Percentiles rank a stretch among this genome's conserved stretches.
phyloP scores from a whole-genome alignment of 2,797 vertebrate genomes.

The Macroramphosus scolopax region DNA sequence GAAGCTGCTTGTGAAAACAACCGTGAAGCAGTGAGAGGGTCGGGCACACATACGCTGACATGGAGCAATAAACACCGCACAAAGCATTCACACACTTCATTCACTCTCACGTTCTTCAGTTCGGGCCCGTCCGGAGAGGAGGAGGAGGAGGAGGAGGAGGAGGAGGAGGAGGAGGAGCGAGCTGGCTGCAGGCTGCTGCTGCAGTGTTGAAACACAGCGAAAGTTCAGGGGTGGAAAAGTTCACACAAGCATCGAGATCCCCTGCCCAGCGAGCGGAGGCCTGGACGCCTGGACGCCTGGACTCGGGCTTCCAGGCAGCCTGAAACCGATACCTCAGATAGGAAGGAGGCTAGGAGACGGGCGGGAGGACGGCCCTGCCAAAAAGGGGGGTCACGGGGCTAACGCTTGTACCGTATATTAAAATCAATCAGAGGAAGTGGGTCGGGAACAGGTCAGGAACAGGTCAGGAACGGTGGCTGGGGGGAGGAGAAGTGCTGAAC shows the following conservation, averaged over 20 bases:
- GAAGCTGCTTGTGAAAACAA: conserved; percentile 60
- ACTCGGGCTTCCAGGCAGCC: conserved; percentile 50
- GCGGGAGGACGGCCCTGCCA: conserved; percentile 14
- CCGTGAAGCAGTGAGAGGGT: conserved; percentile 35
- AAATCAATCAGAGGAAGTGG: conserved; percentile 50
- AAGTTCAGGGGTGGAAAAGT: conserved; percentile 39
- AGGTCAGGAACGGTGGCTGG: conserved; percentile 35
- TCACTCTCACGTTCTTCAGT: conserved; percentile 47
- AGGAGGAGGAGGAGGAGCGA: too few species aligned
- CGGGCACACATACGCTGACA: conserved; percentile 11
- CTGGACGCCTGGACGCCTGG: conserved; percentile 24
- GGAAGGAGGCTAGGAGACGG: conserved; percentile 30
- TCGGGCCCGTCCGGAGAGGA: conserved; percentile 41
- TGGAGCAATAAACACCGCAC: conserved; percentile 35
- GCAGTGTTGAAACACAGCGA: conserved; percentile 42
- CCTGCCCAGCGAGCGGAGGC: conserved; percentile 29
- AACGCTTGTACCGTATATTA: conserved; percentile 46
- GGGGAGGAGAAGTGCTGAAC: conserved; percentile 36
- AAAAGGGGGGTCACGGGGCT: conserved; percentile 11
- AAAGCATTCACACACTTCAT: conserved; percentile 30
- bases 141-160: too few species aligned
- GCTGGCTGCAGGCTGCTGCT: conserved; percentile 23
- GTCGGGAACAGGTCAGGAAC: conserved; percentile 42
- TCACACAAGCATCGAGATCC: conserved; percentile 28
- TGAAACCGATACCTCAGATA: conserved; percentile 47